Evolutionary conservation across 2,113 vertebrate genomes (phyloP), one percentile per base, ranked within the genome.

Genomic region (Cheilinus undulatus): DNA sequence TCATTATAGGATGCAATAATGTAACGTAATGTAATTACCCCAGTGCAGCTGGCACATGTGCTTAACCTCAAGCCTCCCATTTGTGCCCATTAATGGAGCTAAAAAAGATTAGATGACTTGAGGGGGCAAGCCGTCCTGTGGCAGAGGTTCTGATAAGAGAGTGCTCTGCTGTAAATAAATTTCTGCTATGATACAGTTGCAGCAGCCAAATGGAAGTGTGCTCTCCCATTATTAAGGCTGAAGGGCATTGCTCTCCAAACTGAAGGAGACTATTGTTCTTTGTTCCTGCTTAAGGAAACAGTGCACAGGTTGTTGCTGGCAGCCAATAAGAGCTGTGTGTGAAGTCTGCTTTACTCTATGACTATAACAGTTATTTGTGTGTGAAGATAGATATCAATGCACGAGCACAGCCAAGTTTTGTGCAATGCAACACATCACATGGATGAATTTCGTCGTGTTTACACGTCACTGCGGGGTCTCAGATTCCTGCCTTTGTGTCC

Each of bases 401-500:
- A 38, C 7, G 15, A 51, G 58, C 10, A 23, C 26, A 57, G 40
- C 24, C 0, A 40, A 30, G 28, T 30, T 76, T 14, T 38, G 28
- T n/a, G 50, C 28, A 6, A 10, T 3, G 13, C 42, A 34, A 42
- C 28, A 23, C 23, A 46, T 67, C 59, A 43, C 76, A 58, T 57
- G 34, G 56, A 63, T 74, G 60, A 40, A 50, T 28, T 34, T 49
- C 57, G 70, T 74, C 40, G 61, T 61, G 59, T 48, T 63, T 40
- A 51, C 51, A 67, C 58, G 36, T 87, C 76, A 78, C 70, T 24
- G 82, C 67, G 64, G 84, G 80, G 82, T 90, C 87, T 91, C 73
- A 72, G 86, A 93, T 91, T 93, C 90, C 87, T 88, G 88, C 85
- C 83, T 89, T 94, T 94, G 90, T 92, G 89, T 91, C 76, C 78